These are phyloP conservation scores for Periophthalmus modestus DNA, from an alignment of 2,113 vertebrate species.

Conservation along the genomic window DNA sequence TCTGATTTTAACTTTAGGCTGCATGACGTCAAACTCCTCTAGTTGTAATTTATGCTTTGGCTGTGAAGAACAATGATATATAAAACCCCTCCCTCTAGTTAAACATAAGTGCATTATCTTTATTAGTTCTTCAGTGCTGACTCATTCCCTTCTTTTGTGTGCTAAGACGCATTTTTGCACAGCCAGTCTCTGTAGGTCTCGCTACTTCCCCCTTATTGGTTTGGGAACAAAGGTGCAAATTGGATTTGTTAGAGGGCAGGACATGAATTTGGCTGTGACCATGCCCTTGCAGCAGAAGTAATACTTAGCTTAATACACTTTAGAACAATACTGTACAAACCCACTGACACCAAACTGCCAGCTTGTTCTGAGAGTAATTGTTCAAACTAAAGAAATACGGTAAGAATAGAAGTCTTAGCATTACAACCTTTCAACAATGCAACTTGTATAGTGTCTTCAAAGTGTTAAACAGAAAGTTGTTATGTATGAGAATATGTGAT, in stretches of 20 bases:
- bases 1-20: neutral
- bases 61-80: neutral
- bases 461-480: neutral
- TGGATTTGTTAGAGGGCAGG: constrained; percentile 9
- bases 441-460: neutral
- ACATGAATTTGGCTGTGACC: constrained; percentile 9
- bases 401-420: neutral
- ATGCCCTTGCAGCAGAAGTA: constrained; percentile 6
- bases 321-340: neutral
- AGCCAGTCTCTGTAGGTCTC: neutral
- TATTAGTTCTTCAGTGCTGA: neutral
- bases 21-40: neutral
- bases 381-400: neutral
- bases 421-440: neutral
- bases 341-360: constrained; percentile 1
- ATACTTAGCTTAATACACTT: constrained; percentile 11
- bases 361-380: neutral
- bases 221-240: constrained; percentile 10
- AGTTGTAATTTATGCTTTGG: neutral
- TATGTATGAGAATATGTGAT: neutral
- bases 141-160: neutral
- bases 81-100: neutral
- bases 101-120: constrained; percentile 9
- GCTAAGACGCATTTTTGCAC: neutral
- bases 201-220: constrained; percentile 8